Evolutionary conservation across 2,113 vertebrate species (phyloP).

Genomic region (Mohoua ochrocephala): DNA sequence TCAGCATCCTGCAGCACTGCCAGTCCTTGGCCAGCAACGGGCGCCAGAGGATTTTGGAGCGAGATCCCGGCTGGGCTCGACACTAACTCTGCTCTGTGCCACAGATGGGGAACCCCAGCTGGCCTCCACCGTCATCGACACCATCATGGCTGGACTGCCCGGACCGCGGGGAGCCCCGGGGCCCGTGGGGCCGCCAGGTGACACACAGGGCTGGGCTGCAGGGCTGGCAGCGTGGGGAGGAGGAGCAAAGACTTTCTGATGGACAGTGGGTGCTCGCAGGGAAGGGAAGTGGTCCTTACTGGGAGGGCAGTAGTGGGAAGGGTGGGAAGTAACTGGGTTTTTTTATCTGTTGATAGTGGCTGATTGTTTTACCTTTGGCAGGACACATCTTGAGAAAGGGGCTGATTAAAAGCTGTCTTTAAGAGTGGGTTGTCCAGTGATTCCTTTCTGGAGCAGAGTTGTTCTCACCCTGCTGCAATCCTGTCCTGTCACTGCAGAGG

Average conservation of each 20-base stretch:
- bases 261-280: neutral
- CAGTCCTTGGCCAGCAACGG: neutral
- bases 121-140: slow-evolving; percentile 74
- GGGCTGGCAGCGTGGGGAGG: too few species aligned
- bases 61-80: neutral
- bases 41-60: neutral
- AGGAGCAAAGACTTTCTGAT: neutral
- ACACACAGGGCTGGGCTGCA: neutral
- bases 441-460: neutral
- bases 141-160: slow-evolving; percentile 72
- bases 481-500: neutral
- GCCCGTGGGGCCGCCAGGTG: slow-evolving; percentile 72
- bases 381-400: neutral
- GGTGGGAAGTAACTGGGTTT: neutral
- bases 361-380: neutral
- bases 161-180: slow-evolving; percentile 75
- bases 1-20: neutral
- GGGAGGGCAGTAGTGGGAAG: neutral
- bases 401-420: neutral
- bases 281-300: neutral
- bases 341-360: neutral
- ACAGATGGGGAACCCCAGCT: slow-evolving; percentile 71
- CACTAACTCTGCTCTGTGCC: neutral
- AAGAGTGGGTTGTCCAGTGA: neutral
- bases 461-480: neutral